These are phyloP conservation scores for Argyrosomus regius DNA, from an alignment of 2,797 vertebrate species.

Conservation along the genomic window DNA sequence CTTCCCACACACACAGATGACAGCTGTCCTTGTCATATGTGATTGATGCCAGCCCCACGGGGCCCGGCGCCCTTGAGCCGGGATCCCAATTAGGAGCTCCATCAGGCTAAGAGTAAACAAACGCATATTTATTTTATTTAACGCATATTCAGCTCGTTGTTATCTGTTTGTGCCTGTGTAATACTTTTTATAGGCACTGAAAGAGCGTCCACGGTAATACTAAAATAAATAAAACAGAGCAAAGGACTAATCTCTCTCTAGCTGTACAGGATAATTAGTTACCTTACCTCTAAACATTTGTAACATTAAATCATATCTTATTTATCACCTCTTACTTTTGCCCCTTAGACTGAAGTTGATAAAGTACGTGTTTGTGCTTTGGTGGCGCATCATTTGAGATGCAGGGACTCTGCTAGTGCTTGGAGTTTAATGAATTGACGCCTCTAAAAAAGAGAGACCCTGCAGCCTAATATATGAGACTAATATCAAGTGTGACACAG, in stretches of 20 bases:
- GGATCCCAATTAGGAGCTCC: constrained; percentile 63
- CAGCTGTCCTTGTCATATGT: constrained; percentile 62
- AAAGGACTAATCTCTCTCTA: neutral
- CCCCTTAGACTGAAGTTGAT: constrained; percentile 8
- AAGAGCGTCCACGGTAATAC: neutral
- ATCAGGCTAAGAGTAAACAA: constrained; percentile 51
- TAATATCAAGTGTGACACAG: constrained; percentile 61
- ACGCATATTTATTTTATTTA: constrained; percentile 43
- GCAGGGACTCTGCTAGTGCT: constrained; percentile 20
- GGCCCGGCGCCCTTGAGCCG: constrained; percentile 44
- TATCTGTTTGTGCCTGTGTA: neutral
- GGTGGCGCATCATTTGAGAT: constrained; percentile 25
- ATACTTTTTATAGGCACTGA: neutral
- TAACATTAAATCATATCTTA: constrained; percentile 14
- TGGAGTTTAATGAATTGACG: constrained; percentile 53
- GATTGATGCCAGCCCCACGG: constrained; percentile 60
- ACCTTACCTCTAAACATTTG: constrained; percentile 3
- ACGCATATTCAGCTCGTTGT: constrained; percentile 14
- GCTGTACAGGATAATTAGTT: constrained; percentile 6
- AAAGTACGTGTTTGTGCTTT: constrained; percentile 22
- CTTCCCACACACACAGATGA: constrained; percentile 55
- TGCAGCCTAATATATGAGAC: constrained; percentile 60
- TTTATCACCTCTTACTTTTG: neutral
- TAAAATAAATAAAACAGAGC: neutral
- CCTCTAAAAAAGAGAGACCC: constrained; percentile 19